Conservation (phyloP, 2,888 invertebrate species). For the Ichneumon xanthorius region DNA sequence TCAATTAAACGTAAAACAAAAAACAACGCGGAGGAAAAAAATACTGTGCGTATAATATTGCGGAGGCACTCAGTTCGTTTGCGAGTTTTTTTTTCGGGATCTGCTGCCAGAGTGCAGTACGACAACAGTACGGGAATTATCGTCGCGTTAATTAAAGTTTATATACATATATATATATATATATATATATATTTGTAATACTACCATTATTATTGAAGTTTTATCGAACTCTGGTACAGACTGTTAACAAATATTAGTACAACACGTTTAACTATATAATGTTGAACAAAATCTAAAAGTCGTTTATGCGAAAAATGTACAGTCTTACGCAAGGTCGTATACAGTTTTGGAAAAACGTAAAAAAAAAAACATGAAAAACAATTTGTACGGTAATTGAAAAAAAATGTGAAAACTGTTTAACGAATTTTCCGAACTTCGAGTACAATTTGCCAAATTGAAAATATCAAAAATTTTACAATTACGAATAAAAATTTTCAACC, state of each 20-base stretch:
- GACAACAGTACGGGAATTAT: not conserved
- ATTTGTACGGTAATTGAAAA: not conserved
- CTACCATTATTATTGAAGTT: not conserved
- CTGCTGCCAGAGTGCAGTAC: not conserved
- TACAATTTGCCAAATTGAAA: not conserved
- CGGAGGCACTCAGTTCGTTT: not conserved
- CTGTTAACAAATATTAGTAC: not conserved
- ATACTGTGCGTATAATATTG: not conserved
- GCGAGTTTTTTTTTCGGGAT: not conserved
- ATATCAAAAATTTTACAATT: not conserved
- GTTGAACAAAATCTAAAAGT: not conserved
- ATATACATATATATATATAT: not conserved
- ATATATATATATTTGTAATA: constrained; percentile 13
- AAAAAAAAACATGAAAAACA: not conserved
- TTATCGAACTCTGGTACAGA: not conserved
- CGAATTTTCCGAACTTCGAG: not conserved
- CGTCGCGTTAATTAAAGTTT: not conserved
- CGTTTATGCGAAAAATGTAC: not conserved
- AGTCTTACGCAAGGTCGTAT: not conserved
- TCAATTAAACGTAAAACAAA: constrained; percentile 2
- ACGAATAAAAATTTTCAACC: not conserved
- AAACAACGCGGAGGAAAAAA: not conserved
- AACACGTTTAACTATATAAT: not conserved
- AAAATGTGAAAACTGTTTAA: not conserved
- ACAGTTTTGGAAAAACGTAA: not conserved